A percentile compares a stretch with the other conserved stretches of the same genome.
Conservation (phyloP, 2,113 vertebrate genomes). For the Nerophis ophidion region DNA sequence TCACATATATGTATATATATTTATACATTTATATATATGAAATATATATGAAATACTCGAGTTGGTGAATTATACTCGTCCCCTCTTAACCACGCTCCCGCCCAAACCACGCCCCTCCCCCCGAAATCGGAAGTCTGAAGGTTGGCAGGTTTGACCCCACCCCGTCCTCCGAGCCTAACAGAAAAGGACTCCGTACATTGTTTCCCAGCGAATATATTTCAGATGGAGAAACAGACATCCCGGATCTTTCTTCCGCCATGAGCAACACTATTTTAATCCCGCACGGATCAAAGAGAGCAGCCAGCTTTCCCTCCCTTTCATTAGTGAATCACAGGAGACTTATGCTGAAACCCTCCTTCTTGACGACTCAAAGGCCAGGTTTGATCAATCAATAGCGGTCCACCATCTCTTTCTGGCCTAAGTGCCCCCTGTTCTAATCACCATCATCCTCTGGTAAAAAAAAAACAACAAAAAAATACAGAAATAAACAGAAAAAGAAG, state of each 20-base stretch:
- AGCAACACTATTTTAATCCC: constrained; percentile 67
- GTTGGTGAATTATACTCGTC: too few relatives aligned
- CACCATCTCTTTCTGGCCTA: constrained; percentile 40
- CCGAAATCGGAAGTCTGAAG: too few relatives aligned
- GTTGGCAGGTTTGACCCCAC: too few relatives aligned
- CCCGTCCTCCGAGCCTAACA: constrained; percentile 9
- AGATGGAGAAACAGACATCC: constrained; percentile 34
- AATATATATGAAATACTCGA: too few relatives aligned
- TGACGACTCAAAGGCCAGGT: constrained; percentile 50
- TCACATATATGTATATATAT: too few relatives aligned
- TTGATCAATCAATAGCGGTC: constrained; percentile 65
- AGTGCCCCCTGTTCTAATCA: constrained; percentile 58
- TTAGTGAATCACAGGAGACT: constrained; percentile 53
- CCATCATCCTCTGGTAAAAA: constrained; percentile 32
- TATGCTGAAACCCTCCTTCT: constrained; percentile 34
- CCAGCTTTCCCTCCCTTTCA: constrained; percentile 62
- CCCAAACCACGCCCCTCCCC: too few relatives aligned
- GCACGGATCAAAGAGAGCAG: constrained; percentile 68
- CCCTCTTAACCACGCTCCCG: too few relatives aligned
- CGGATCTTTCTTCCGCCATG: constrained; percentile 56
- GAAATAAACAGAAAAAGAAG: constrained; percentile 21
- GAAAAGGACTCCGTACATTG: constrained; percentile 4
- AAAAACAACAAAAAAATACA: background rate
- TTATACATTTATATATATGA: too few relatives aligned
- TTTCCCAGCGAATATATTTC: constrained; percentile 25